Base-by-base conservation (phyloP, 2,888 invertebrate species). In the Tuberolachnus salignus region DNA sequence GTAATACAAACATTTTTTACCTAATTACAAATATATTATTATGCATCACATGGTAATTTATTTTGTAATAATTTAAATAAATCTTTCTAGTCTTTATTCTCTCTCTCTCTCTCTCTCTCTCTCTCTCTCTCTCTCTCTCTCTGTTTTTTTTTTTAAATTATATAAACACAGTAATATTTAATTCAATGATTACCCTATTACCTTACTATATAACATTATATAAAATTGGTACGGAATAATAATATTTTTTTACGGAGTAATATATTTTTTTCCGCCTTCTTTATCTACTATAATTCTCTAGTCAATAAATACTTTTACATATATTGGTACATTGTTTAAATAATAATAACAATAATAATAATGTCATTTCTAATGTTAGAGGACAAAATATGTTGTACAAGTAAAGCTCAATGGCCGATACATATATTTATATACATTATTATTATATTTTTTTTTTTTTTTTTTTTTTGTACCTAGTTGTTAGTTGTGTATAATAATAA, bases 221-320 rank as follows among this genome's bases (percentile, higher is more conserved):
- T 23, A 13, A 4, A 46, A 8, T 21, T 10, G 34, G 34, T 23
- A 46, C 16, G 10, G 46, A 64, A 46, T 46, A 44, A 42, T 63
- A n/a, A 46, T 23, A 9, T 23, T 46, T 61, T 34, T 64, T 63
- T 53, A 19, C 19, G 10, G n/a, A 53, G 8, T 16, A 13, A 11
- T 51, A 51, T 51, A 51, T 61, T 16, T 72, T 46, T 46, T 46
- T 49, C 11, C 11, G 49, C n/a, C n/a, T n/a, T 34, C 34, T 34
- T 34, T 34, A 78, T n/a, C 67, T 78, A 69, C 67, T 78, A 67
- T 78, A 69, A 75, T 46, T 69, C 69, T 78, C 78, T 78, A 78
- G 78, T 78, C 78, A 78, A 59, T 57, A 57, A 49, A 67, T 69
- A 49, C 69, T 44, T 75, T 4, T 34, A 34, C 6, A 34, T 34